These are phyloP conservation scores for Acleris emargana DNA, from an alignment of 2,888 invertebrate species.

Conservation along the genomic window DNA sequence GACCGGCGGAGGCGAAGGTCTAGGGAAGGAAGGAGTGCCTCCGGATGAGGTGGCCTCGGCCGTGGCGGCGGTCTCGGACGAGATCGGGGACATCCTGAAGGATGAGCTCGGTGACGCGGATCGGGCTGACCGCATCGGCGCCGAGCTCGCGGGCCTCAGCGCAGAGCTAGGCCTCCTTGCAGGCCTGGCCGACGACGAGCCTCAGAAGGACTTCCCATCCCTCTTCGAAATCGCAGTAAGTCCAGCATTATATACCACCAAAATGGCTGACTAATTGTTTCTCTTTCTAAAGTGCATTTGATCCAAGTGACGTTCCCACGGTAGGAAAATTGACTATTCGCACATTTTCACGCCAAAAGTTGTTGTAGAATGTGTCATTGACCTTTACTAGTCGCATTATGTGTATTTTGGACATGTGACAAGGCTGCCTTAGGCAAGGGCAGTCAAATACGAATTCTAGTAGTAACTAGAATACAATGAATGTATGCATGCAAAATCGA, in stretches of 20 bases:
- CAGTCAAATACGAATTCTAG: slow-evolving; percentile 16
- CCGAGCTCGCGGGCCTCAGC: slow-evolving; percentile 73
- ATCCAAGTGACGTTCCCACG: slow-evolving; percentile 31
- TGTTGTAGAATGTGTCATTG: slow-evolving; percentile 42
- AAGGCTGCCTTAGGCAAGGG: slow-evolving; percentile 28
- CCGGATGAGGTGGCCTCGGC: slow-evolving; percentile 74
- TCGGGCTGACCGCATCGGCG: slow-evolving; percentile 71
- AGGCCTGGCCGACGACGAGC: slow-evolving; percentile 70
- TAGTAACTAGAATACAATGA: slow-evolving; percentile 16
- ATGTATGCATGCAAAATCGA: slow-evolving; percentile 12
- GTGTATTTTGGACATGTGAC: slow-evolving; percentile 39
- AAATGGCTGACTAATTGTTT: slow-evolving; percentile 55
- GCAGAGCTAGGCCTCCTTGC: slow-evolving; percentile 76
- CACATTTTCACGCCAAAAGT: slow-evolving; percentile 24
- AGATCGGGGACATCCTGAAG: slow-evolving; percentile 78
- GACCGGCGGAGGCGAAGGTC: slow-evolving; percentile 61
- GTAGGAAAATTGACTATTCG: slow-evolving; percentile 21
- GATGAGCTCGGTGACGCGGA: slow-evolving; percentile 76
- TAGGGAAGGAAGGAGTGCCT: slow-evolving; percentile 62
- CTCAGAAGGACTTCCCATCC: slow-evolving; percentile 71
- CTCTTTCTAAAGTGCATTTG: slow-evolving; percentile 25
- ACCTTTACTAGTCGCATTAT: slow-evolving; percentile 41
- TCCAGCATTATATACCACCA: slow-evolving; percentile 43
- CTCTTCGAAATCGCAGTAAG: slow-evolving; percentile 78
- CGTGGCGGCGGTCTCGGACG: slow-evolving; percentile 75